phyloP scores from a whole-genome alignment of 2,113 vertebrate species.

The Stictonetta naevosa region DNA sequence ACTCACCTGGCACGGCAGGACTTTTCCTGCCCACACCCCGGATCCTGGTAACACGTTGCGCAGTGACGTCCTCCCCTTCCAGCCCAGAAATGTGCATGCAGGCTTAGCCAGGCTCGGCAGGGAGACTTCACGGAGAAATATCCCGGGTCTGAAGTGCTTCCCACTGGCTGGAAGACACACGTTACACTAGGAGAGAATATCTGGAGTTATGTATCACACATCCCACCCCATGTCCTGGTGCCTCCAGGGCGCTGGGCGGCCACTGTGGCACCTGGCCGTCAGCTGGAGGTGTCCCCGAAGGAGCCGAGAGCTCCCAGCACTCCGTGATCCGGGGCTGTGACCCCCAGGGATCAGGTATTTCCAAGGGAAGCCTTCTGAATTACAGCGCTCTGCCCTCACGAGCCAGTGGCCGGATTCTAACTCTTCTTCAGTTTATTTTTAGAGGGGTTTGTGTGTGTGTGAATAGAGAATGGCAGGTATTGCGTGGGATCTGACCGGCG shows the following conservation, averaged over 20 bases:
- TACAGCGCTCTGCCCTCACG: not conserved
- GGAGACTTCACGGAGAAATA: fast-evolving
- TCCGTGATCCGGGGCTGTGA: fast-evolving
- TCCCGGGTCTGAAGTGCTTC: fast-evolving
- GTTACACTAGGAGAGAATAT: not conserved
- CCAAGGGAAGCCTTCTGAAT: not conserved
- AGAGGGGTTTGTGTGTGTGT: not conserved
- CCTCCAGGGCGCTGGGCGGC: not conserved
- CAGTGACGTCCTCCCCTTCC: not conserved
- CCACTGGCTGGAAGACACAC: not conserved
- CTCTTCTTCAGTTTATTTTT: not conserved
- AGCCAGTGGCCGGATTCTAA: fast-evolving
- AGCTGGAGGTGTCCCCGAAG: not conserved
- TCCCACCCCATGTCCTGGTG: not conserved
- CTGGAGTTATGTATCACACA: not conserved
- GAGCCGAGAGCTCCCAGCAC: not conserved
- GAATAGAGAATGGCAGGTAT: not conserved
- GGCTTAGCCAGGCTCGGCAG: fast-evolving
- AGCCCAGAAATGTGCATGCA: not conserved
- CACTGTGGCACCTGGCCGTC: fast-evolving
- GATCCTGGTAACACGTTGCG: not conserved
- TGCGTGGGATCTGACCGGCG: not conserved
- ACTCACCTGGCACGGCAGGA: not conserved
- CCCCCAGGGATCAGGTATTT: not conserved
- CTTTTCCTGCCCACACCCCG: not conserved